Base-by-base conservation (phyloP, 2,888 invertebrate genomes). In the Bombylius major region DNA sequence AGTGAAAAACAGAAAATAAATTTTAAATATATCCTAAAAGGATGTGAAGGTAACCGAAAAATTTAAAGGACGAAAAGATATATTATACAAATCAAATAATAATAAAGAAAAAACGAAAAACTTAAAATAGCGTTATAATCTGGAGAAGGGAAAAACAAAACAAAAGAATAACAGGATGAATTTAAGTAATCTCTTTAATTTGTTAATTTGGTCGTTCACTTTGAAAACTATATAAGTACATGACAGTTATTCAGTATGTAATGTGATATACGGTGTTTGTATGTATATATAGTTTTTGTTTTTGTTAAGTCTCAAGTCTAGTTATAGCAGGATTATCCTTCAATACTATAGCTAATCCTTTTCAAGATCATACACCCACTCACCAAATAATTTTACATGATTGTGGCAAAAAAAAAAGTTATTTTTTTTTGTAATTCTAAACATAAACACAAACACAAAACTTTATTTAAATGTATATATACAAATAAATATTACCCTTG, bases 401-500 rank as follows among this genome's bases (percentile, higher is more conserved):
- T 11, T 42, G 39, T 11, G 12, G 12, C 39, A 42, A 42, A 42
- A 42, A 11, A 42, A 42, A 42, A 42, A 11, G 3, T 5, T 23
- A 23, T 23, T 23, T 2, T 1, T 23, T 2, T 23, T 3, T 23
- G 3, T 23, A 23, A 23, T 23, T 23, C 23, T 23, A 23, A 23
- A 23, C 23, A 42, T 11, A 36, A 9, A 36, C 36, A 9, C 36
- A 9, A 8, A 36, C 36, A 36, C 39, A 34, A 47, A 51, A 23
- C 50, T 13, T 50, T 50, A 54, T 54, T 45, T 54, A 42, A 11
- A 42, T 11, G 39, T 11, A 42, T 44, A 47, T 39, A 32, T 55
- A 34, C 50, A 51, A 46, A 55, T 55, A 55, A 55, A 55, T 55
- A 55, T 55, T 55, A 51, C 50, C 36, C 55, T 55, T 51, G 55